phyloP scores from a whole-genome alignment of 1,140 invertebrate genomes.

The Drosophila truncata region DNA sequence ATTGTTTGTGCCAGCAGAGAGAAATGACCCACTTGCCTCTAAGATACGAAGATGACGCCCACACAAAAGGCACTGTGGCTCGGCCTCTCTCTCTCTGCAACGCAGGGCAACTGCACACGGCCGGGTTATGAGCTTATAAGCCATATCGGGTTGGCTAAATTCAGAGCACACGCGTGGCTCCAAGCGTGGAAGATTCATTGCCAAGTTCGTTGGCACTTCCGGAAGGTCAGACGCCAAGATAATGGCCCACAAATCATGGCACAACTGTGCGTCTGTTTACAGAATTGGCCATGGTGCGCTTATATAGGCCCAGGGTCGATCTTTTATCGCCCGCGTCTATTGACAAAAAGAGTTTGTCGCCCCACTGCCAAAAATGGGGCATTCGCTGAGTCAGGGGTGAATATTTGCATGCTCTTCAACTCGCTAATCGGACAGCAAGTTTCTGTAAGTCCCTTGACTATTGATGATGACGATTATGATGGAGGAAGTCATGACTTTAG shows the following conservation, averaged over 20 bases:
- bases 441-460: not conserved
- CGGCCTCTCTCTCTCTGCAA: slow-evolving; percentile 16
- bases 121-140: slow-evolving; percentile 19
- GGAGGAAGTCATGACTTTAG: not conserved
- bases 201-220: slow-evolving; percentile 76
- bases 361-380: slow-evolving; percentile 23
- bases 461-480: not conserved
- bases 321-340: slow-evolving; percentile 30
- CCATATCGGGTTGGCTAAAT: slow-evolving; percentile 44
- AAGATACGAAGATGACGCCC: slow-evolving; percentile 19
- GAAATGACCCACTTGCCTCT: slow-evolving; percentile 45
- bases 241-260: slow-evolving; percentile 57
- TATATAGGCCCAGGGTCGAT: slow-evolving; percentile 57
- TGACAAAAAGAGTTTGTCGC: slow-evolving; percentile 58
- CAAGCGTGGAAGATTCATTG: slow-evolving; percentile 67
- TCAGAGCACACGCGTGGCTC: slow-evolving; percentile 57
- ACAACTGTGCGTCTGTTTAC: slow-evolving; percentile 44
- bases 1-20: slow-evolving; percentile 54
- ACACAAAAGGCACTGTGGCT: slow-evolving; percentile 15
- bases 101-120: slow-evolving; percentile 9
- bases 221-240: slow-evolving; percentile 50
- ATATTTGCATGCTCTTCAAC: slow-evolving; percentile 24
- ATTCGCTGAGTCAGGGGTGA: slow-evolving; percentile 19
- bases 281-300: slow-evolving; percentile 60
- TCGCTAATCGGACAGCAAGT: not conserved